These are phyloP conservation scores for Caradrina clavipalpis DNA, from an alignment of 2,888 invertebrate genomes.

Conservation along the genomic window DNA sequence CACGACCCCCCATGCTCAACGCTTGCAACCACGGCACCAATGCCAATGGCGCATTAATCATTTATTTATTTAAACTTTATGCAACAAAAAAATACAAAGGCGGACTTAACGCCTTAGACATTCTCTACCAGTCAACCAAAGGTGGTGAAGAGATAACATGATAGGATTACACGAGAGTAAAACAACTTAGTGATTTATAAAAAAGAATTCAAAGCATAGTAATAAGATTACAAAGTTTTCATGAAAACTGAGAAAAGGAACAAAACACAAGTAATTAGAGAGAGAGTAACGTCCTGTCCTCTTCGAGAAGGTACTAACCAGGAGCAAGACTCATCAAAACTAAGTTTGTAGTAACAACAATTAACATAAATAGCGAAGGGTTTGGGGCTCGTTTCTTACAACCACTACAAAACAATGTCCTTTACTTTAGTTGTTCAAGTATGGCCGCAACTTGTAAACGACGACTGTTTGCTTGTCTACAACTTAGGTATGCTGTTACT, in stretches of 20 bases:
- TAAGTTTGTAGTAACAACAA: conserved; percentile 39
- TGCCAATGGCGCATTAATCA: no score
- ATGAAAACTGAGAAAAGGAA: not conserved
- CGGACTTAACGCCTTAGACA: no score
- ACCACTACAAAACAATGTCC: conserved; percentile 51
- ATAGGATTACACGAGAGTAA: no score
- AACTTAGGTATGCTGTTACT: conserved; percentile 13
- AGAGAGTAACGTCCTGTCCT: not conserved
- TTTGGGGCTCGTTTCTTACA: conserved; percentile 36
- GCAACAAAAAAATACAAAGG: no score
- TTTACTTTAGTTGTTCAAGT: conserved; percentile 33
- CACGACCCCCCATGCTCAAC: no score
- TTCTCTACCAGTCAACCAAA: no score
- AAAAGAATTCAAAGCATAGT: no score
- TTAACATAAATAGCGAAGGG: conserved; percentile 49
- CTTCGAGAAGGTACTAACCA: conserved; percentile 2
- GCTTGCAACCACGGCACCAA: no score
- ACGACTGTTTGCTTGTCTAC: conserved; percentile 28
- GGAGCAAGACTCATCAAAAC: conserved; percentile 33
- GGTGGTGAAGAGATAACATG: no score
- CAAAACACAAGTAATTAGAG: conserved; percentile 20
- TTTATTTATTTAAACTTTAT: no score
- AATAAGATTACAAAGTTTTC: not conserved
- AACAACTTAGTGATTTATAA: no score
- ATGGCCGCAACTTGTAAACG: conserved; percentile 32